Evolutionary conservation across 2,888 invertebrate species (phyloP).

Genomic region (Mesodorylaimus sp.): DNA sequence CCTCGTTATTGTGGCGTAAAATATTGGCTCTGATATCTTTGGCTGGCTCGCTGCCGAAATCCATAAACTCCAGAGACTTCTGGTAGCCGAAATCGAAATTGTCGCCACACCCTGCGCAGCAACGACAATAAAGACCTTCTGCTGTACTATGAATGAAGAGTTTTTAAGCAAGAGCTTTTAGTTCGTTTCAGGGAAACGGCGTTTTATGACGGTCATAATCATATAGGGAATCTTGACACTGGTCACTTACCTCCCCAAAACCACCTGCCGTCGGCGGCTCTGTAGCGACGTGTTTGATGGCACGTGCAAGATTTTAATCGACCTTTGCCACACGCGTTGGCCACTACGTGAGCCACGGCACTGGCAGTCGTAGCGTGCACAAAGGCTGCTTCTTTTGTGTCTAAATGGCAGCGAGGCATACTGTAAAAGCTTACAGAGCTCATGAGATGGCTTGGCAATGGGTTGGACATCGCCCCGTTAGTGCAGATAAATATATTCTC

Average conservation of each 20-base stretch:
- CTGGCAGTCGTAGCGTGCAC: conserved; percentile 9
- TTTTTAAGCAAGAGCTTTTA: neutral
- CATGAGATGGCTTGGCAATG: no score
- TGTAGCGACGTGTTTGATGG: neutral
- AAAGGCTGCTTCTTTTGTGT: conserved; percentile 29
- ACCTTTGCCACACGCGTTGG: conserved; percentile 4
- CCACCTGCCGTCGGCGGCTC: conserved; percentile 25
- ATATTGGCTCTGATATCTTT: conserved; percentile 27
- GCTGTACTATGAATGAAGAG: neutral
- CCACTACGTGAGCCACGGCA: conserved; percentile 6
- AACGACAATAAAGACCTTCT: neutral
- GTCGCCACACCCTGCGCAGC: conserved; percentile 25
- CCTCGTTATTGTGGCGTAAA: conserved; percentile 31
- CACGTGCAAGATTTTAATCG: conserved; percentile 3
- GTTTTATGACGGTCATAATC: no score
- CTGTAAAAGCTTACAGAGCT: no score
- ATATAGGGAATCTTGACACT: no score
- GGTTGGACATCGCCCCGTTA: neutral
- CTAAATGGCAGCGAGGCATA: conserved; percentile 14
- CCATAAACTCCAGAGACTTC: conserved; percentile 31
- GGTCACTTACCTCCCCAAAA: conserved; percentile 26
- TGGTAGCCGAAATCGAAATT: conserved; percentile 29
- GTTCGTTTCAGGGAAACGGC: no score
- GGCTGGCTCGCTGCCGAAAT: conserved; percentile 20
- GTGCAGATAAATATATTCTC: neutral